phyloP scores from a whole-genome alignment of 2,113 vertebrate species.

The Tragelaphus strepsiceros region DNA sequence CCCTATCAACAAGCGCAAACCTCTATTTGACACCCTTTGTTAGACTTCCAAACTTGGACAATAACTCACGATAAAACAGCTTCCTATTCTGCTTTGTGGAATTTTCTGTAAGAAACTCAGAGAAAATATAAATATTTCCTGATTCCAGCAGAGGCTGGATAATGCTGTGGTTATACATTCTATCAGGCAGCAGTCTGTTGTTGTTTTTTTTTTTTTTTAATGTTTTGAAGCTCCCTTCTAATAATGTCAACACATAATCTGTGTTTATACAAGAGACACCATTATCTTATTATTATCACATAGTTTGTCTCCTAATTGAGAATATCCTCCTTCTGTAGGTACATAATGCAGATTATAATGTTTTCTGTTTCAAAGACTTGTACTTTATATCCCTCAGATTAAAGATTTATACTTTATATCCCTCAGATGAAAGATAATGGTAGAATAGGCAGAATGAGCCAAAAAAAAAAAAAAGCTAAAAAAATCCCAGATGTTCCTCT shows the following conservation, averaged over 20 bases:
- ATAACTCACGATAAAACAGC: background rate
- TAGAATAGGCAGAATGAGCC: background rate
- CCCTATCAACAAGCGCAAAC: background rate
- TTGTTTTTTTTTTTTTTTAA: background rate
- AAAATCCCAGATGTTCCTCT: background rate
- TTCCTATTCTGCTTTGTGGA: background rate
- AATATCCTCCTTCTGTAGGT: background rate
- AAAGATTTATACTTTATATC: background rate
- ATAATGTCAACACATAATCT: background rate
- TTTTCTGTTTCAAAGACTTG: background rate
- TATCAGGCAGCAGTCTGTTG: background rate
- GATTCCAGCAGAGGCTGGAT: background rate
- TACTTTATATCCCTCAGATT: background rate
- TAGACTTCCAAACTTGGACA: background rate
- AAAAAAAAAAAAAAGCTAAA: background rate
- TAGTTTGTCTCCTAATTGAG: background rate
- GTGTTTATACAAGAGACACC: background rate
- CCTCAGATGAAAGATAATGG: background rate
- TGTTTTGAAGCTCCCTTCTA: background rate
- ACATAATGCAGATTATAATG: background rate
- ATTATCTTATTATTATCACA: background rate
- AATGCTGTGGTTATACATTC: background rate
- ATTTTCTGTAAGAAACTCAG: background rate
- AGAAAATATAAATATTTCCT: background rate
- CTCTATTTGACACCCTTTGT: rapidly evolving